Base-by-base conservation (phyloP, 2,888 invertebrate genomes). In the Oligia latruncula region DNA sequence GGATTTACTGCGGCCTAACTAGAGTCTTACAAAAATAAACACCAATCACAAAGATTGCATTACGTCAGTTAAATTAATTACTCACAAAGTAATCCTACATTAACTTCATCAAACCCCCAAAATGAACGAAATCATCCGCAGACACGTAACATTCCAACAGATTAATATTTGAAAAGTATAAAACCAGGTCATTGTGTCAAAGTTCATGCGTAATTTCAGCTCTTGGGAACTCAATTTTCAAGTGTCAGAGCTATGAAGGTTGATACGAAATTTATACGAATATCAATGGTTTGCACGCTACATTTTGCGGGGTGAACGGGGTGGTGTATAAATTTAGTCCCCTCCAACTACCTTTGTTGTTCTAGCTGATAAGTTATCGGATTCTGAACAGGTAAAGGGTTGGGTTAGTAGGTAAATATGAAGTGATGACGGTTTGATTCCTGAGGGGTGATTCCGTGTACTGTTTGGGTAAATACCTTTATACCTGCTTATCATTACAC, bases 201-300 rank as follows among this genome's bases (percentile, higher is more conserved):
- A 84, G 80, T 81, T 83, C 68, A 78, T 80, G 81, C 78, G 84
- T 86, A 83, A 84, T 84, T 78, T 43, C 58, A 74, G 72, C 72
- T 80, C 78, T 78, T 82, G 71, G 70, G 70, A 86, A 87, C 85
- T 88, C 82, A 87, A 89, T 88, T 89, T 84, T 75, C 71, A 81
- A 87, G 81, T 84, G 88, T 84, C 84, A 66, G 65, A 81, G 77
- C 87, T 72, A 77, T 40, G 71, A 72, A 49, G 58, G 62, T 80
- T 75, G 67, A 78, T 72, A 68, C 40, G 55, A 78, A 84, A 83
- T 81, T 87, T 78, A 82, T 86, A 84, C 76, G 71, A 76, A 82
- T 82, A 78, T 82, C 86, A 77, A 82, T 80, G 71, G 67, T 55
- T 66, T 60, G 71, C 79, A 76, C 75, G 80, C 76, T 71, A 82